phyloP scores from a whole-genome alignment of 2,797 vertebrate genomes.

The Sorex maritimensis region DNA sequence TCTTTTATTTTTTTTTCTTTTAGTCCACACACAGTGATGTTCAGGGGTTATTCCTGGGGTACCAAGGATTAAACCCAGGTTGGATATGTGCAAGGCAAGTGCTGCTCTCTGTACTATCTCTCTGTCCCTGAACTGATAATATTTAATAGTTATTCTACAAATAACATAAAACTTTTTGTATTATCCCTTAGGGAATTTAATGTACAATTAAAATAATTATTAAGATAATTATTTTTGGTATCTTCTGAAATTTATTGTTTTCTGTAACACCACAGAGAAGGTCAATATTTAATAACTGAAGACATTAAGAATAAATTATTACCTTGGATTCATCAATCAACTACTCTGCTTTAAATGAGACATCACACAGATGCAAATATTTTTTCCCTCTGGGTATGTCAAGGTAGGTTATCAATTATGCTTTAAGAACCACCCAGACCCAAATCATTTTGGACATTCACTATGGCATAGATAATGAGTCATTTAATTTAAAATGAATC shows the following conservation, averaged over 20 bases:
- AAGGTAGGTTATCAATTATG: neutral
- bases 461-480: neutral
- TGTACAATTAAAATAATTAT: slow-evolving; percentile 58
- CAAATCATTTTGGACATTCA: slow-evolving; percentile 14
- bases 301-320: slow-evolving; percentile 29
- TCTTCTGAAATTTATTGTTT: slow-evolving; percentile 18
- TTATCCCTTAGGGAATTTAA: slow-evolving; percentile 28
- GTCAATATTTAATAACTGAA: slow-evolving; percentile 25
- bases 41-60: no score
- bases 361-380: neutral
- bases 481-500: slow-evolving; percentile 5
- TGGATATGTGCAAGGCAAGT: no score
- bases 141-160: slow-evolving; percentile 24
- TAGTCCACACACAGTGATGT: no score
- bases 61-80: no score
- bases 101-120: no score
- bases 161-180: slow-evolving; percentile 20
- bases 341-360: slow-evolving; percentile 39
- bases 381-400: neutral
- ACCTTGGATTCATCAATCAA: slow-evolving; percentile 43
- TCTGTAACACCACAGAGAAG: slow-evolving; percentile 6
- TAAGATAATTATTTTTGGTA: slow-evolving; percentile 41
- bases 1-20: no score
- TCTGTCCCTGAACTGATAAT: neutral
- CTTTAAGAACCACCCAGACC: slow-evolving; percentile 57